These are phyloP conservation scores for Achroia grisella DNA, from an alignment of 1,140 invertebrate species.

Conservation along the genomic window DNA sequence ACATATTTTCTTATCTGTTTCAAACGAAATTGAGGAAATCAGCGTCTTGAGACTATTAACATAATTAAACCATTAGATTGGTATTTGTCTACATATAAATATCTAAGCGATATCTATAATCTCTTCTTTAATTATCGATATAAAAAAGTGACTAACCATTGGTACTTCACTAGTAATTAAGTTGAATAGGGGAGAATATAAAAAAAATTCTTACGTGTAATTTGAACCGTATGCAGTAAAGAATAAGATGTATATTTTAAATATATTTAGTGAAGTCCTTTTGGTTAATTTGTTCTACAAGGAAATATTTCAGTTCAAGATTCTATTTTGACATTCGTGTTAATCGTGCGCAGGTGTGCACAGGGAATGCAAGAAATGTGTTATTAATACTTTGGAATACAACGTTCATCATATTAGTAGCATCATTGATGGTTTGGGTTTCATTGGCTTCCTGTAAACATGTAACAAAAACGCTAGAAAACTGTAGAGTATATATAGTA, in stretches of 20 bases:
- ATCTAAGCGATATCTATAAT: conserved; percentile 1
- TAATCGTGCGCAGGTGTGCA: conserved; percentile 56
- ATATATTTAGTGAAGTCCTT: conserved; percentile 7
- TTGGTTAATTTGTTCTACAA: conserved; percentile 33
- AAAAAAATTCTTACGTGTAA: conserved; percentile 1
- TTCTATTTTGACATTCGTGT: conserved; percentile 65
- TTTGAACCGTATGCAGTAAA: neutral
- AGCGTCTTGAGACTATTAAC: neutral
- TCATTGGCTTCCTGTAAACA: no score
- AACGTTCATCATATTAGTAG: no score
- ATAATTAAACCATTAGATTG: conserved; percentile 11
- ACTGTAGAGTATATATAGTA: no score
- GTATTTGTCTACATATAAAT: neutral
- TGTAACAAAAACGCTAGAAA: no score
- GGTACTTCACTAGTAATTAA: conserved; percentile 41
- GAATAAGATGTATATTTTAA: conserved; percentile 7
- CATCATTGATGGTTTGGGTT: no score
- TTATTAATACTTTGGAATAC: conserved; percentile 13
- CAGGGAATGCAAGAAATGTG: conserved; percentile 33
- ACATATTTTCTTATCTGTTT: neutral
- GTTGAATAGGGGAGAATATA: conserved; percentile 10
- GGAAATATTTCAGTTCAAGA: conserved; percentile 46
- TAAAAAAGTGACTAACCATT: conserved; percentile 1
- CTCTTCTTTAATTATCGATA: conserved; percentile 9
- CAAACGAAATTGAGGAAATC: neutral